A percentile compares a stretch with the other conserved stretches of the same genome.
phyloP scores from a whole-genome alignment of 2,113 vertebrate genomes.

The Chionis minor region DNA sequence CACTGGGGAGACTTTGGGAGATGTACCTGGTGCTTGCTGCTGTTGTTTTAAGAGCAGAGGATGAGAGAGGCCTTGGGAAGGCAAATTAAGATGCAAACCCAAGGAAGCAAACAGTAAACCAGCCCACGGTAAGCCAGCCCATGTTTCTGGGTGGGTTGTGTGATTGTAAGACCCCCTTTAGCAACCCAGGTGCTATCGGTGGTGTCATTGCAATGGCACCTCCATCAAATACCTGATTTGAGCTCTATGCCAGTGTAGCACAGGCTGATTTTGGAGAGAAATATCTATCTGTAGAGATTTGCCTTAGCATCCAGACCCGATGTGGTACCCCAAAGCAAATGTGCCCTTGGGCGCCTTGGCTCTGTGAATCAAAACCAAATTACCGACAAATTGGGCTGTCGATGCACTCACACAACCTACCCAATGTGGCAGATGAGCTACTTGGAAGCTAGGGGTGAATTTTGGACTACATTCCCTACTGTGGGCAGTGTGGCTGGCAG shows the following conservation, averaged over 20 bases:
- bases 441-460: not conserved
- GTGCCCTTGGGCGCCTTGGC: not conserved
- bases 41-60: not conserved
- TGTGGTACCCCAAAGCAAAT: not conserved
- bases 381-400: not conserved
- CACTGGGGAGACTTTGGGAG: not conserved
- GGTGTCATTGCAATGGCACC: not conserved
- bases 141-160: not conserved
- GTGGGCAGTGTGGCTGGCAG: not conserved
- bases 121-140: rapidly evolving
- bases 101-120: not conserved
- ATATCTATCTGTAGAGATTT: not conserved
- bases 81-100: not conserved
- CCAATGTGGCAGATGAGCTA: not conserved
- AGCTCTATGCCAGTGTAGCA: not conserved
- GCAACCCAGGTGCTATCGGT: not conserved
- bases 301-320: not conserved
- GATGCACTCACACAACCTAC: not conserved
- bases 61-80: not conserved
- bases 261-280: not conserved
- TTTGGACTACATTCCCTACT: not conserved
- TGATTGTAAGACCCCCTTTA: not conserved
- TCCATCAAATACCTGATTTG: not conserved
- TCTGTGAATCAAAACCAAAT: not conserved
- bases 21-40: not conserved